Conservation (phyloP, 2,888 invertebrate genomes). For the Danaus chrysippus region DNA sequence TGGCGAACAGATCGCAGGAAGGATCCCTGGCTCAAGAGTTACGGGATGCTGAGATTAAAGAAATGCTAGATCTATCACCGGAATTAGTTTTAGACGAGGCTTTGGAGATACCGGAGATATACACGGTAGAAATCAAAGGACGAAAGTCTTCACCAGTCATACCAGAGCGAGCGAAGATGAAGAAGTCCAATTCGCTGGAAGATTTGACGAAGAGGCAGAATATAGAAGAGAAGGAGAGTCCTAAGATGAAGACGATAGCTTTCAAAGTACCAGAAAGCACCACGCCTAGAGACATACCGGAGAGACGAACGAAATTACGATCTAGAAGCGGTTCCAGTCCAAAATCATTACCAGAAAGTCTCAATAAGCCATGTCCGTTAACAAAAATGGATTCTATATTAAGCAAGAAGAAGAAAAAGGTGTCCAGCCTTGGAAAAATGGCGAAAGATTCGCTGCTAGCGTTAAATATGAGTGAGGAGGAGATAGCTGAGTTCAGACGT, state of each 20-base stretch:
- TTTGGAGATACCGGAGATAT: slow-evolving; percentile 52
- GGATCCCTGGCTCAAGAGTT: slow-evolving; percentile 61
- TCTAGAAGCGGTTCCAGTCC: slow-evolving; percentile 67
- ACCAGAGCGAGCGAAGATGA: slow-evolving; percentile 64
- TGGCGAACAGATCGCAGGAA: slow-evolving; percentile 38
- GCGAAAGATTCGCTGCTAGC: slow-evolving; percentile 69
- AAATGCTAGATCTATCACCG: slow-evolving; percentile 63
- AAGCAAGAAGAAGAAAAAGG: slow-evolving; percentile 63
- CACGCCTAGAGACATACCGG: slow-evolving; percentile 67
- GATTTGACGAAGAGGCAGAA: slow-evolving; percentile 50
- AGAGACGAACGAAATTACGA: slow-evolving; percentile 53
- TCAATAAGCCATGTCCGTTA: slow-evolving; percentile 63
- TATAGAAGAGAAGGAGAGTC: slow-evolving; percentile 44
- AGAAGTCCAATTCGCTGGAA: slow-evolving; percentile 65
- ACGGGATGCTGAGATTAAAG: slow-evolving; percentile 62
- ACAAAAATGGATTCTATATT: slow-evolving; percentile 55
- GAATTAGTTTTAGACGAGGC: slow-evolving; percentile 65
- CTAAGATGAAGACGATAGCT: slow-evolving; percentile 60
- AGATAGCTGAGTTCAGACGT: slow-evolving; percentile 65
- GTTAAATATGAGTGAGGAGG: slow-evolving; percentile 71
- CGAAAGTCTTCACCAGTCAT: slow-evolving; percentile 55
- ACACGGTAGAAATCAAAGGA: slow-evolving; percentile 49
- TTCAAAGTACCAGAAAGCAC: slow-evolving; percentile 68
- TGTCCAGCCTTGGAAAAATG: slow-evolving; percentile 69
- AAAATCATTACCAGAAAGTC: slow-evolving; percentile 68